Conservation (phyloP, 1,140 invertebrate genomes). For the Sycobia sp. region DNA sequence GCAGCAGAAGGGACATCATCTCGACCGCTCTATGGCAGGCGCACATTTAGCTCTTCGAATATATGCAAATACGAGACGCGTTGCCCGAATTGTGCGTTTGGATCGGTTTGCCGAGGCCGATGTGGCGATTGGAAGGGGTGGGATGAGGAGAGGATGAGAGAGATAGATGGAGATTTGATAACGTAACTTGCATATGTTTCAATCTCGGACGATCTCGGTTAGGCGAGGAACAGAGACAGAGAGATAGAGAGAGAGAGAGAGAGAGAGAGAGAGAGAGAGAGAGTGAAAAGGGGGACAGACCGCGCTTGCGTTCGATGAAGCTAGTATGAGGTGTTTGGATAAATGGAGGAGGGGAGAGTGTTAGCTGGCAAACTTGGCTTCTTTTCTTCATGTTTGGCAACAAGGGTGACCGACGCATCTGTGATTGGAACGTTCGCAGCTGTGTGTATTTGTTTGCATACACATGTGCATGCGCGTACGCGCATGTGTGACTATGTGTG, state of each 20-base stretch:
- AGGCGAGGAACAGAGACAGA: slow-evolving; percentile 4
- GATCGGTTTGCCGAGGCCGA: not conserved
- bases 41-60: no score
- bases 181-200: slow-evolving; percentile 34
- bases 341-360: no score
- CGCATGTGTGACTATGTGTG: no score
- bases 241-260: no score
- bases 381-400: no score
- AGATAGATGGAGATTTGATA: slow-evolving; percentile 23
- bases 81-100: no score
- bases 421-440: not conserved
- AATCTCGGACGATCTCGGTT: slow-evolving; percentile 15
- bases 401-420: no score
- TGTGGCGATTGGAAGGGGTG: not conserved
- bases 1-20: slow-evolving; percentile 24
- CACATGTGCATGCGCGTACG: not conserved
- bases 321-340: no score
- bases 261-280: no score
- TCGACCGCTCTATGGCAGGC: slow-evolving; percentile 1
- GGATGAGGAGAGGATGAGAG: not conserved
- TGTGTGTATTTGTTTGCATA: not conserved
- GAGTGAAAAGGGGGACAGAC: no score
- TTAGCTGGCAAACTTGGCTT: no score
- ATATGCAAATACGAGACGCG: slow-evolving; percentile 32
- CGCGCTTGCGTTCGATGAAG: no score